Conservation (phyloP, 1,140 invertebrate species). For the Lineus longissimus region DNA sequence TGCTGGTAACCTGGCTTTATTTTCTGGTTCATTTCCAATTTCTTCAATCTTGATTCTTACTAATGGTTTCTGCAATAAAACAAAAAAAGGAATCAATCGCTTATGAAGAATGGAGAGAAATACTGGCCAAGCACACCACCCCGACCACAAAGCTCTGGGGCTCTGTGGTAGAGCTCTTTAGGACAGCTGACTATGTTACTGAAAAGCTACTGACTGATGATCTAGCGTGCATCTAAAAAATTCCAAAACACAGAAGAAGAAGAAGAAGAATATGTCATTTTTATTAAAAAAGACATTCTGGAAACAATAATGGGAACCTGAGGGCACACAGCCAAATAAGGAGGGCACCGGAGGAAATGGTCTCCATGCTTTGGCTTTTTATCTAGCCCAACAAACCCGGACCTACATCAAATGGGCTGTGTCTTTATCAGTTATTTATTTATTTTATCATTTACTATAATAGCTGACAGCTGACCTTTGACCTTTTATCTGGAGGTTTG, state of each 20-base stretch:
- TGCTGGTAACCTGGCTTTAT: constrained; percentile 18
- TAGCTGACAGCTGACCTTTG: constrained; percentile 30
- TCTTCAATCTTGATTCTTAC: constrained; percentile 45
- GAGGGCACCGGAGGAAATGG: no score
- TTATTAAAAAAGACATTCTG: neutral
- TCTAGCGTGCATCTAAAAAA: neutral
- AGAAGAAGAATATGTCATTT: neutral
- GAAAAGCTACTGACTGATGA: neutral
- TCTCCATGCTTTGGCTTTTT: no score
- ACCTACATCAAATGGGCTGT: no score
- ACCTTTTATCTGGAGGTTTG: constrained; percentile 39
- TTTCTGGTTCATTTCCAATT: constrained; percentile 36
- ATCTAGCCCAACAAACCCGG: no score
- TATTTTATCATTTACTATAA: neutral
- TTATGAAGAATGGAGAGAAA: neutral
- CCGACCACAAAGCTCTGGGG: no score
- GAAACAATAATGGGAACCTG: neutral
- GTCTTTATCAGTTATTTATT: no score
- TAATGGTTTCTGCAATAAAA: constrained; percentile 36
- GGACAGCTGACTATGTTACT: no score
- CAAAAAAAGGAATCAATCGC: neutral
- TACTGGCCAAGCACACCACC: neutral
- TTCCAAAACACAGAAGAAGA: neutral
- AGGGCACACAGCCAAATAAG: no score
- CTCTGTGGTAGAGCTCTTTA: no score